Base-by-base conservation (phyloP, 2,797 vertebrate species). In the Crocodylus rhombifer region DNA sequence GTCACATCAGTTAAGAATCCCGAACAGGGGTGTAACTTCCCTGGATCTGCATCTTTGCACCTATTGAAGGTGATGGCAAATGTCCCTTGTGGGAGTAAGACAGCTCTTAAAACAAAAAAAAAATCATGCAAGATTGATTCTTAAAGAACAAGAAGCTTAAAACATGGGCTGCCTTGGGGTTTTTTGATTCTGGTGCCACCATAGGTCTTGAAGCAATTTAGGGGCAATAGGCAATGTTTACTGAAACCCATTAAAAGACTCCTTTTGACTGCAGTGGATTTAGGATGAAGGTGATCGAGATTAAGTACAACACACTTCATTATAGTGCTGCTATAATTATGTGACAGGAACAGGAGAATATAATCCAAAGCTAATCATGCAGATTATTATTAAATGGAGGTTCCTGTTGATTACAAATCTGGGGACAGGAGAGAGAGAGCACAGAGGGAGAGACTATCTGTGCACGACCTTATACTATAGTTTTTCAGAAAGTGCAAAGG, bases 251-350 rank as follows among this genome's bases (percentile, higher is more conserved):
- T 25, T 17, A 51, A 80, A 93, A 84, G 71, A 30, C 64, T 16
- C 58, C 7, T 2, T 42, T 1, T 80, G 84, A 10, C 36, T 82
- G n/a, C 26, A 84, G 20, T 16, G 10, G 14, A 26, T 7, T 58
- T 87, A 73, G 8, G 51, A 86, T 6, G 1, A 73, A 4, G 90
- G 65, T 3, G 71, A 7, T 0, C 0, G 58, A 79, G 2, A 64
- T 18, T 2, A 0, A 81, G 77, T 7, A 8, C 1, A 0, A 73
- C 74, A 76, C 1, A 0, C 13, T 42, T 65, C 5, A 4, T 7
- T 28, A 36, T 30, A 30, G 42, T 82, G 33, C 12, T 76, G 26
- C 16, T 30, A 17, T 58, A 30, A 77, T 58, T 1, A 28, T 15
- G 33, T 30, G 60, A 73, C 63, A 17, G 51, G 7, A 1, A 14